These are phyloP conservation scores for Scomber japonicus DNA, from an alignment of 2,113 vertebrate genomes.

Conservation along the genomic window DNA sequence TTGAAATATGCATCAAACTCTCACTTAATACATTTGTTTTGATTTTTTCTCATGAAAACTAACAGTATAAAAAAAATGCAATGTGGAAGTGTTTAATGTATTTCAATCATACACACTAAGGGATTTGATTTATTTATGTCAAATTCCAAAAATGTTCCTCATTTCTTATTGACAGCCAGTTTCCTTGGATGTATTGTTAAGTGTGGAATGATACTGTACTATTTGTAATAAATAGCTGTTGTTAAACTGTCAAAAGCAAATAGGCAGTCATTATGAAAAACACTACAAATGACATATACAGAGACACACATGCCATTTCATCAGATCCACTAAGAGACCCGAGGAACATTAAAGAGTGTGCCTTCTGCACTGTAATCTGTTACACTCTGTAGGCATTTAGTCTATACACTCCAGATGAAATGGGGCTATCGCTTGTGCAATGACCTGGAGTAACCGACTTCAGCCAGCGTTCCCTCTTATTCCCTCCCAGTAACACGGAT, in stretches of 20 bases:
- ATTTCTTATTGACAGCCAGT: neutral
- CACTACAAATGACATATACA: neutral
- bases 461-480: slow-evolving; percentile 40
- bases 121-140: slow-evolving; percentile 26
- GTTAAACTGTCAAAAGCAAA: slow-evolving; percentile 16
- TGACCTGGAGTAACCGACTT: slow-evolving; percentile 70
- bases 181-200: neutral
- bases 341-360: slow-evolving; percentile 47
- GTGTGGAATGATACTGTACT: slow-evolving; percentile 3
- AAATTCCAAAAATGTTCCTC: neutral
- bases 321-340: slow-evolving; percentile 35
- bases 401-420: slow-evolving; percentile 49
- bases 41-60: slow-evolving; percentile 22
- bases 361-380: slow-evolving; percentile 40
- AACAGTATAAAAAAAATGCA: neutral
- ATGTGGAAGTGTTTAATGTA: slow-evolving; percentile 13
- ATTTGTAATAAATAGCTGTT: slow-evolving; percentile 11
- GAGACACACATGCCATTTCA: slow-evolving; percentile 28
- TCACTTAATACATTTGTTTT: slow-evolving; percentile 20
- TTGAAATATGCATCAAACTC: slow-evolving; percentile 37
- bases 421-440: slow-evolving; percentile 56
- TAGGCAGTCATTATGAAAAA: slow-evolving; percentile 17
- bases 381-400: slow-evolving; percentile 44
- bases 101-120: slow-evolving; percentile 15
- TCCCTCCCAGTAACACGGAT: slow-evolving; percentile 53